phyloP scores from a whole-genome alignment of 2,113 vertebrate species.

The Camelus dromedarius region DNA sequence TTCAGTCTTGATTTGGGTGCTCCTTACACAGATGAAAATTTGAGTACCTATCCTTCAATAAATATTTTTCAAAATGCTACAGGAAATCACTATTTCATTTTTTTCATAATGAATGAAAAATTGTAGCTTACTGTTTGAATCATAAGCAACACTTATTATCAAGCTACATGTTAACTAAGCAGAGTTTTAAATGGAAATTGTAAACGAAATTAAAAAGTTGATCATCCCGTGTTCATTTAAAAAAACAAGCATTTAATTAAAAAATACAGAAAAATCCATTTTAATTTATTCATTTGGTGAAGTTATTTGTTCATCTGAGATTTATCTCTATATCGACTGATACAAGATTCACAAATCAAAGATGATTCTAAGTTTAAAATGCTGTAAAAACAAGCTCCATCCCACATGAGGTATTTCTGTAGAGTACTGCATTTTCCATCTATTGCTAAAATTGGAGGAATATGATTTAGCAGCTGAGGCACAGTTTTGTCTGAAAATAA shows the following conservation, averaged over 20 bases:
- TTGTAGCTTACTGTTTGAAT: background rate
- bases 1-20: background rate
- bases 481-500: slow-evolving; percentile 49
- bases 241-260: background rate
- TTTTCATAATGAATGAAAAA: background rate
- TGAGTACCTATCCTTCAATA: background rate
- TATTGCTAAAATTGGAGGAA: background rate
- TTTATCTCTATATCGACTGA: background rate
- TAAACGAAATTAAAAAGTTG: slow-evolving; percentile 29
- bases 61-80: background rate
- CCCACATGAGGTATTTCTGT: background rate
- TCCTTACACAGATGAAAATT: background rate
- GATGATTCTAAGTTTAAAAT: background rate
- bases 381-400: slow-evolving; percentile 2
- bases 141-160: background rate
- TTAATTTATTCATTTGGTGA: slow-evolving; percentile 6
- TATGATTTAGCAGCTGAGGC: background rate
- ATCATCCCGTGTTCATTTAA: background rate
- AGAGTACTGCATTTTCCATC: background rate
- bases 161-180: slow-evolving; percentile 32
- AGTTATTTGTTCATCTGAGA: slow-evolving; percentile 2
- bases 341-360: slow-evolving; percentile 1
- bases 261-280: background rate
- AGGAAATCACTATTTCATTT: background rate
- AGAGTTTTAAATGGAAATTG: background rate